A percentile compares a stretch with the other conserved stretches of the same genome.
phyloP scores from a whole-genome alignment of 2,797 vertebrate genomes.

The Silurus lanzhouensis region DNA sequence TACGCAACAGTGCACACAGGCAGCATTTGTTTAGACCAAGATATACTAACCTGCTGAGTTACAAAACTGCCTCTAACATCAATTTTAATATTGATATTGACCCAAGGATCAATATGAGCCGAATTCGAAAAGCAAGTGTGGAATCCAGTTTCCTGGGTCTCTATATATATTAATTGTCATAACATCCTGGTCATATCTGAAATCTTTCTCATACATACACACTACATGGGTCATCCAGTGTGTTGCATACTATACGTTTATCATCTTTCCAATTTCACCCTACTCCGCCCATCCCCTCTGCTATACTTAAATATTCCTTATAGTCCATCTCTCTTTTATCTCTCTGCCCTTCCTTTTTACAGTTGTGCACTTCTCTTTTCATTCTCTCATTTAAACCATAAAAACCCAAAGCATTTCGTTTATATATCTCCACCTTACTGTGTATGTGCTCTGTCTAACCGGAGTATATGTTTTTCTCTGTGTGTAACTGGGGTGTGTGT shows the following conservation, averaged over 20 bases:
- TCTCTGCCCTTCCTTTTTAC: background rate
- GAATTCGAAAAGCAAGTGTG: background rate
- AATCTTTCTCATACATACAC: background rate
- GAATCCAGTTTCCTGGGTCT: background rate
- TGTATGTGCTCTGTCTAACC: background rate
- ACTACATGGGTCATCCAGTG: background rate
- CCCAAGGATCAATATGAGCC: background rate
- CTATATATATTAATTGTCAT: background rate
- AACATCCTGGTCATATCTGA: background rate
- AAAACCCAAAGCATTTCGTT: background rate
- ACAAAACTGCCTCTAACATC: background rate
- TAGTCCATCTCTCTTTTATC: background rate
- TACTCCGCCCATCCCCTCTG: background rate
- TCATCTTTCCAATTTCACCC: background rate
- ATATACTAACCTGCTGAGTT: slow-evolving; percentile 2
- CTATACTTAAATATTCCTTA: background rate
- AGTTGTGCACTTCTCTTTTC: background rate
- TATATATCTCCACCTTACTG: background rate
- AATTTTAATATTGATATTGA: slow-evolving; percentile 17
- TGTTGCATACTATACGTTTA: background rate
- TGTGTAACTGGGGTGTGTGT: background rate
- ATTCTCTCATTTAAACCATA: background rate
- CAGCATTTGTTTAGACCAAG: background rate
- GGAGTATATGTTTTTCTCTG: background rate
- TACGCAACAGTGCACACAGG: background rate